Evolutionary conservation across 2,113 vertebrate genomes (phyloP).

Genomic region (Sprattus sprattus): DNA sequence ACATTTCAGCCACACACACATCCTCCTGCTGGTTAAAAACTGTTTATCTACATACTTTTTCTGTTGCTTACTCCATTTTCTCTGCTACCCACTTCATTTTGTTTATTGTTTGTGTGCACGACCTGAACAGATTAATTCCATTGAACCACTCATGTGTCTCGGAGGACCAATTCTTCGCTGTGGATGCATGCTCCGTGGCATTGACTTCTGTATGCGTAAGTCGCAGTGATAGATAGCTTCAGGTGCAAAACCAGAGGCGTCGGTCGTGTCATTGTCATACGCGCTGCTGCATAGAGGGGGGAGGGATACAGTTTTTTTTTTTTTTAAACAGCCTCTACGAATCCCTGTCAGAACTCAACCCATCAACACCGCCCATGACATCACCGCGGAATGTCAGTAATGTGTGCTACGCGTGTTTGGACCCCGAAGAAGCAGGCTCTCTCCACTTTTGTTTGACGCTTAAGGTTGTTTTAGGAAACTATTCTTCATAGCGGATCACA

Average conservation of each 20-base stretch:
- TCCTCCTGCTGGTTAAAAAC: neutral
- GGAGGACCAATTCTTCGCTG: neutral
- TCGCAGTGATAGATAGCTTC: slow-evolving; percentile 72
- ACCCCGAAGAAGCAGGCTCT: neutral
- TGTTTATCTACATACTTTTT: neutral
- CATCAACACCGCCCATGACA: slow-evolving; percentile 51
- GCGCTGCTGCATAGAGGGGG: slow-evolving; percentile 61
- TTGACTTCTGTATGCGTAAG: slow-evolving; percentile 62
- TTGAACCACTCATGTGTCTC: neutral
- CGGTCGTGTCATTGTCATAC: slow-evolving; percentile 66
- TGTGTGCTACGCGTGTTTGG: slow-evolving; percentile 1
- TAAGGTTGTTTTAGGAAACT: slow-evolving; percentile 21
- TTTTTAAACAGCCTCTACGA: slow-evolving; percentile 69
- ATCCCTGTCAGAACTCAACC: slow-evolving; percentile 64
- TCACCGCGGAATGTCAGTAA: slow-evolving; percentile 43
- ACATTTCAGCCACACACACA: neutral
- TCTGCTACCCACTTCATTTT: neutral
- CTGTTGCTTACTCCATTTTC: neutral
- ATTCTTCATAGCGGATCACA: slow-evolving; percentile 20
- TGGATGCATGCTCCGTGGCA: slow-evolving; percentile 54
- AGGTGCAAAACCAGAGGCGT: slow-evolving; percentile 66
- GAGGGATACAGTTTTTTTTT: slow-evolving; percentile 54
- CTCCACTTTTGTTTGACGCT: slow-evolving; percentile 20
- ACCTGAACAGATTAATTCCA: neutral
- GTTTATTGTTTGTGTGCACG: slow-evolving; percentile 3